Evolutionary conservation across 2,888 invertebrate species (phyloP).

Genomic region (Marronus borbonicus): DNA sequence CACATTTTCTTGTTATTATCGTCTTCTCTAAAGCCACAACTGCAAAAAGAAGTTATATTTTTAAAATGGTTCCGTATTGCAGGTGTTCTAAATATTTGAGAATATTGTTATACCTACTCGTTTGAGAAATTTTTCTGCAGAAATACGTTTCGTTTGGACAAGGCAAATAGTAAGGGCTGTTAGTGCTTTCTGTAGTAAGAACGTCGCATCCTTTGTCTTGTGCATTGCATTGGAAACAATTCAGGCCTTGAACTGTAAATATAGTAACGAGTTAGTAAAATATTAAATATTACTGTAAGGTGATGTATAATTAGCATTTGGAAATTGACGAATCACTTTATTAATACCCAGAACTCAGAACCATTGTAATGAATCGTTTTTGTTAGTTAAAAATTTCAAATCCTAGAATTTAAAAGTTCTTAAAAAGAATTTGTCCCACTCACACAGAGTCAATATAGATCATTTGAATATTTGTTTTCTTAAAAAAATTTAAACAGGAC

Average conservation of each 20-base stretch:
- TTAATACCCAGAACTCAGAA: too few species aligned
- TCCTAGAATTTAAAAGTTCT: too few species aligned
- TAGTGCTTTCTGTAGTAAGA: conserved; percentile 74
- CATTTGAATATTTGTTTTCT: too few species aligned
- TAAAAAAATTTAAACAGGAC: too few species aligned
- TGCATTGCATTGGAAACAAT: conserved; percentile 85
- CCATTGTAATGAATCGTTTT: too few species aligned
- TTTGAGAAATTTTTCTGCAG: conserved; percentile 80
- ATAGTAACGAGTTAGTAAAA: background rate
- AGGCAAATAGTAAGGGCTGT: conserved; percentile 69
- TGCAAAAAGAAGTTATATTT: conserved; percentile 62
- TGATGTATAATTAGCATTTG: too few species aligned
- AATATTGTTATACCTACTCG: conserved; percentile 68
- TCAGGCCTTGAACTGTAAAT: conserved; percentile 72
- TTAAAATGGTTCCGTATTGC: too few species aligned
- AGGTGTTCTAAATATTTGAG: background rate
- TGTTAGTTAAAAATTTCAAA: too few species aligned
- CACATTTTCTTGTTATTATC: conserved; percentile 76
- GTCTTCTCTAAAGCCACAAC: conserved; percentile 67
- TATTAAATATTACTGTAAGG: too few species aligned
- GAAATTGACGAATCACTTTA: too few species aligned
- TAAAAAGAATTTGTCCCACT: too few species aligned
- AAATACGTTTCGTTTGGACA: conserved; percentile 72
- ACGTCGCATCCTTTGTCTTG: conserved; percentile 78
- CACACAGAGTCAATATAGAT: too few species aligned